Base-by-base conservation (phyloP, 2,888 invertebrate species). In the Drosophila mercatorum region DNA sequence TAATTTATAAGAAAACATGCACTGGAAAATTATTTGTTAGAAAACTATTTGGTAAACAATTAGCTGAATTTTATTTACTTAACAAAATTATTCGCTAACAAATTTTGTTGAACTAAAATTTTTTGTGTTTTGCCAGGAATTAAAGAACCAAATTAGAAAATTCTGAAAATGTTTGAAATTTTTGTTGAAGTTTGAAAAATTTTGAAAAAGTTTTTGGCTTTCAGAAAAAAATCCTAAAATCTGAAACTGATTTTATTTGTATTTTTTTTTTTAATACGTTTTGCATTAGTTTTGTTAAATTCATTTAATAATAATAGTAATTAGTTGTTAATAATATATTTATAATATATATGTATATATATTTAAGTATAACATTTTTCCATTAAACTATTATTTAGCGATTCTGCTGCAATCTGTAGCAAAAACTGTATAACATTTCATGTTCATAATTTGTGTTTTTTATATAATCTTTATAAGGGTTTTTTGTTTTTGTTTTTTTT, bases 381-480 rank as follows among this genome's bases (percentile, higher is more conserved):
- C 81, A 67, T 89, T 87, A 80, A 81, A 87, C 80, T 89, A 84
- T 80, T 84, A 72, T 81, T 87, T 86, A 80, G 72, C 83, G 68
- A 62, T 75, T 84, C 71, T 75, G 83, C 68, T 74, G 51, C 84
- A 64, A 64, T 75, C 66, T 72, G 68, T 66, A 75, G 74, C 80
- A 84, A 88, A 76, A 77, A 73, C 70, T 62, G 62, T 78, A 58
- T 76, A 81, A 72, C 79, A 75, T 77, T 80, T 78, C 67, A 60
- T 68, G 76, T 80, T 75, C 26, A 41, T 71, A 64, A 56, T 68
- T 64, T 67, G 44, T 44, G 22, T 22, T 46, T 61, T 47, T 68
- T 40, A 53, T 28, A 52, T 65, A 68, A 67, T 75, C 17, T 57
- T 72, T 68, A 61, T 47, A 64, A 46, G 51, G 41, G 70, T 51